Conservation (phyloP, 2,888 invertebrate genomes). For the Melanotus villosus region DNA sequence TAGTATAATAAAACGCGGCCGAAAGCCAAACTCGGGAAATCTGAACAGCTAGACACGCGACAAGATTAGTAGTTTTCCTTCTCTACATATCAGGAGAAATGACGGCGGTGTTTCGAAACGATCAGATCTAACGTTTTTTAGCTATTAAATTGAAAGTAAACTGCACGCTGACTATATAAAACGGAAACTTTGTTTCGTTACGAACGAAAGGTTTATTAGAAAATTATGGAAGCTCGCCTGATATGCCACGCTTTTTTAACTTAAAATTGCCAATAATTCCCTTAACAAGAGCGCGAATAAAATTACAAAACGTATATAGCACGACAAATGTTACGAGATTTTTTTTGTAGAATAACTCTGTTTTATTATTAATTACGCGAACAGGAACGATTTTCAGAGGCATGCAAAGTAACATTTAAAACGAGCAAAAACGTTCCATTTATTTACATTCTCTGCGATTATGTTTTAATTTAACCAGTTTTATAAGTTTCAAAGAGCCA, state of each 20-base stretch:
- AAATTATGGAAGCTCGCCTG: background rate
- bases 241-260: background rate
- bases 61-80: conserved; percentile 32
- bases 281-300: too few species aligned
- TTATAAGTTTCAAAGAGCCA: too few species aligned
- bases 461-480: too few species aligned
- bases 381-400: too few species aligned
- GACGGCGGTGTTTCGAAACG: conserved; percentile 17
- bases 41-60: conserved; percentile 29
- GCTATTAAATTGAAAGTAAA: conserved; percentile 23
- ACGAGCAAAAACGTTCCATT: too few species aligned
- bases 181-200: background rate
- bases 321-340: too few species aligned
- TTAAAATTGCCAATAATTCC: background rate
- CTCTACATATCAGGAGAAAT: conserved; percentile 15
- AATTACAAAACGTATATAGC: too few species aligned
- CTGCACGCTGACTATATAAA: background rate
- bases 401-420: too few species aligned
- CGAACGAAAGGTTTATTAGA: conserved; percentile 6
- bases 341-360: too few species aligned
- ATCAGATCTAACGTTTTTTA: conserved; percentile 14
- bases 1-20: background rate
- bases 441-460: too few species aligned
- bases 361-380: too few species aligned
- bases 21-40: conserved; percentile 12